Evolutionary conservation across 1,140 invertebrate species (phyloP).

Genomic region (Drosophila oshimai): DNA sequence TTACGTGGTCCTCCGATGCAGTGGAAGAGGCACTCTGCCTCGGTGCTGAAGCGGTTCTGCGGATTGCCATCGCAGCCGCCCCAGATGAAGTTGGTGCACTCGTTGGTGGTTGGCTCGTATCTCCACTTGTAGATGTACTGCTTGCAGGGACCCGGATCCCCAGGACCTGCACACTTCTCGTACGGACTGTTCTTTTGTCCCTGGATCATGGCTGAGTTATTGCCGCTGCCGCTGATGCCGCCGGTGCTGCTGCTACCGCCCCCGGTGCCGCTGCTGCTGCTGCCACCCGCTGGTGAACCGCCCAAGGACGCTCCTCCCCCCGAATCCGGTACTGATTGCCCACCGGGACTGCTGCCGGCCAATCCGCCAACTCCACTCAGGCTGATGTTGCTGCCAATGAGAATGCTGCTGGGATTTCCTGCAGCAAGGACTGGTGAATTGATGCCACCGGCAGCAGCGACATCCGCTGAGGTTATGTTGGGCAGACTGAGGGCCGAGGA

Average conservation of each 20-base stretch:
- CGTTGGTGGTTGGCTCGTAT: constrained; percentile 86
- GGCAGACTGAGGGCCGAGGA: constrained; percentile 27
- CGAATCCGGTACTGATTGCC: constrained; percentile 28
- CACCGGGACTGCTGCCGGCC: constrained; percentile 19
- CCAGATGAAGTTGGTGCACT: constrained; percentile 89
- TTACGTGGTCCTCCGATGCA: constrained; percentile 85
- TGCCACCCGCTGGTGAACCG: not conserved
- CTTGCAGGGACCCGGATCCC: constrained; percentile 86
- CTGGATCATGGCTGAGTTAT: constrained; percentile 52
- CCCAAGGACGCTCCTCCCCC: constrained; percentile 3
- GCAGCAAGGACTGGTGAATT: constrained; percentile 35
- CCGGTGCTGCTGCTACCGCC: constrained; percentile 7
- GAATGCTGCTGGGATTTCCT: constrained; percentile 6
- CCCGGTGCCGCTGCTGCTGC: not conserved
- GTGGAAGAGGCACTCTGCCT: constrained; percentile 87
- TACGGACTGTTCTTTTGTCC: constrained; percentile 68
- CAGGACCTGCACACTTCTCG: constrained; percentile 75
- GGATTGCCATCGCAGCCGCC: constrained; percentile 90
- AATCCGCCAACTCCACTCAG: constrained; percentile 2
- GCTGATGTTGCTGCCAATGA: constrained; percentile 19
- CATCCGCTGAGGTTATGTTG: constrained; percentile 48
- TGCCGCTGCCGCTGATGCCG: constrained; percentile 13
- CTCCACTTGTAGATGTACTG: constrained; percentile 88
- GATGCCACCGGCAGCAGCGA: constrained; percentile 22
- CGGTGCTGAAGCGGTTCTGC: constrained; percentile 89